Conservation (phyloP, 2,797 vertebrate genomes). For the Erithacus rubecula region DNA sequence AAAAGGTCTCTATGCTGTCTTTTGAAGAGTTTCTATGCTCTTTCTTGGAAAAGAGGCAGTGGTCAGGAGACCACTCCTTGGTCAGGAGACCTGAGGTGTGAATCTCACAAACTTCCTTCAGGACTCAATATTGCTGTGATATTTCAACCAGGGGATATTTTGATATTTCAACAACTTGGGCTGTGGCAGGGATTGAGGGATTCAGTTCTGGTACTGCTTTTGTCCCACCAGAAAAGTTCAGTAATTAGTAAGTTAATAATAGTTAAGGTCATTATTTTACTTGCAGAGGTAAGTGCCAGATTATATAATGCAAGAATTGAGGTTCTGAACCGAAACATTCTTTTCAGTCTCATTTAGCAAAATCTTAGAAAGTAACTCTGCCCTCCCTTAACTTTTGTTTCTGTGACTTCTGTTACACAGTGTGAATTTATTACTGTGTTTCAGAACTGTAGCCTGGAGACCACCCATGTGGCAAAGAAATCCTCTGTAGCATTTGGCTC, state of each 20-base stretch:
- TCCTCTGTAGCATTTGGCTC: background rate
- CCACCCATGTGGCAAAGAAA: constrained; percentile 10
- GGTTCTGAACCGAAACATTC: background rate
- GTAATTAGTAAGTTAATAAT: background rate
- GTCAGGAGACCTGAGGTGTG: background rate
- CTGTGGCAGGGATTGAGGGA: background rate
- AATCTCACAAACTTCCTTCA: background rate
- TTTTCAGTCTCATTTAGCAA: background rate
- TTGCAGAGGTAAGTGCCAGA: background rate
- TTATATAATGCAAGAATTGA: background rate
- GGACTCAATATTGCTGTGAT: background rate
- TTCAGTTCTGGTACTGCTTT: background rate
- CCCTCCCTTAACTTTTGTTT: background rate
- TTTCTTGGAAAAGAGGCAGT: background rate
- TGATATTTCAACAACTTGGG: background rate
- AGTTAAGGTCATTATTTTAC: background rate
- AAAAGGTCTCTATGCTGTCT: background rate
- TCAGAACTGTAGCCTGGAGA: background rate
- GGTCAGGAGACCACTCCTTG: too few species aligned
- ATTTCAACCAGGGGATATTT: background rate
- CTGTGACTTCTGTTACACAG: background rate
- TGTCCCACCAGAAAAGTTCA: background rate
- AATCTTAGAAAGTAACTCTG: background rate
- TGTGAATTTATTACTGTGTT: background rate
- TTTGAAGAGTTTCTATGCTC: background rate